These are phyloP conservation scores for Phalacrocorax aristotelis DNA, from an alignment of 2,113 vertebrate species.

Conservation along the genomic window DNA sequence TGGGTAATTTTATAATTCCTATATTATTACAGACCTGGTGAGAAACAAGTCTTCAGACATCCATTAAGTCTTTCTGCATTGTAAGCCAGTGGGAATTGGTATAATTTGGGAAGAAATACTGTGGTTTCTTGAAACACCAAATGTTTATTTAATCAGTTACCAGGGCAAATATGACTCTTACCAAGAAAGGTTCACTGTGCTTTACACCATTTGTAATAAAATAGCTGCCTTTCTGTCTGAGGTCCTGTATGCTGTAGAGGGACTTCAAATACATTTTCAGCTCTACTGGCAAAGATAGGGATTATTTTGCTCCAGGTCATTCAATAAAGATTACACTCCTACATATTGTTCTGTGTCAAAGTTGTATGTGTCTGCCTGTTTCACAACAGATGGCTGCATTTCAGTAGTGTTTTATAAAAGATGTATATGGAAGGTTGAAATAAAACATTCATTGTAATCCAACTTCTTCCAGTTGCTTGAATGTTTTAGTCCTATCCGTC, in stretches of 20 bases:
- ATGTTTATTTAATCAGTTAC: conserved; percentile 37
- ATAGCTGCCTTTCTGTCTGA: neutral
- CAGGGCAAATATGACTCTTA: neutral
- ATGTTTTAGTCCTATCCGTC: neutral
- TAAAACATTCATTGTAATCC: neutral
- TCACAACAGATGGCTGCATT: conserved; percentile 50
- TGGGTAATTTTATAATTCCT: neutral
- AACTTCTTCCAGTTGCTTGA: neutral
- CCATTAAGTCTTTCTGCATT: neutral
- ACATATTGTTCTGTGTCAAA: conserved; percentile 23
- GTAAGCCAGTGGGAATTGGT: neutral
- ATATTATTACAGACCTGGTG: neutral
- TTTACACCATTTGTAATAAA: neutral
- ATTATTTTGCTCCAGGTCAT: conserved; percentile 33
- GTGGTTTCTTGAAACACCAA: neutral
- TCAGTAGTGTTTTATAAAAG: neutral
- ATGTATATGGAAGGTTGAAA: neutral
- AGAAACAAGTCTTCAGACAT: neutral
- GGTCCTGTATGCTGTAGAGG: neutral
- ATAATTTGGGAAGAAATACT: neutral
- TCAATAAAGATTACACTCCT: conserved; percentile 33
- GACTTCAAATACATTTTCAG: neutral
- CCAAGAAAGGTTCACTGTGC: neutral
- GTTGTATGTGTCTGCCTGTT: neutral
- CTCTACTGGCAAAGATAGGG: neutral